Evolutionary conservation across 2,888 invertebrate species (phyloP), one percentile per base, ranked within the genome.

Genomic region (Pycnomerus fuliginosus): DNA sequence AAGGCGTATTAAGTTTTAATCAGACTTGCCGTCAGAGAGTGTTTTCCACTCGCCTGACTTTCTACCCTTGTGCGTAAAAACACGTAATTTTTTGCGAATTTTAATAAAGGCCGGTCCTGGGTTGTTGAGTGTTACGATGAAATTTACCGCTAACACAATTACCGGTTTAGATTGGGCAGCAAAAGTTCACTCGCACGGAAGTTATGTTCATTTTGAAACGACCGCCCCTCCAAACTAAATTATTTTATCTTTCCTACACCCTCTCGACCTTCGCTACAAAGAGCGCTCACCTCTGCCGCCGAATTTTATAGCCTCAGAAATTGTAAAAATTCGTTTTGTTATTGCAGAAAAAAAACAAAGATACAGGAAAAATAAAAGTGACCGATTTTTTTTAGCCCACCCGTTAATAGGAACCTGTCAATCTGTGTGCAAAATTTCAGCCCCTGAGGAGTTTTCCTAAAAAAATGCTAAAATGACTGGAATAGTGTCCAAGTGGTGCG

Each of bases 111-210:
- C 30, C 20, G 41, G 30, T 51, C 56, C 56, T 55, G 53, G 54
- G 58, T 64, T 64, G 62, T 64, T 60, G 63, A 61, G 63, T 62
- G 61, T 63, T 65, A 60, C 61, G 60, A 61, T 56, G 61, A 65
- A 69, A 67, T 68, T 67, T 69, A 68, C 67, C 68, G 67, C 66
- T 64, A 68, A 69, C 68, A 66, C 68, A 69, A 69, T 69, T 68
- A 69, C 67, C 63, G 64, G 67, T 68, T 67, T 67, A 67, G 65
- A 67, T 68, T 68, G 67, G 67, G 63, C 66, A 63, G 64, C 61
- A 58, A 61, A 62, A 64, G 62, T 60, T 64, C 66, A 61, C 58
- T 64, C 64, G 62, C 59, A 63, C 60, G 67, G 69, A 69, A 69
- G 64, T 68, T 69, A 69, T 69, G 68, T 65, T 67, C 68, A 66